Base-by-base conservation (phyloP, 2,797 vertebrate genomes). In the Cyclura pinguis region DNA sequence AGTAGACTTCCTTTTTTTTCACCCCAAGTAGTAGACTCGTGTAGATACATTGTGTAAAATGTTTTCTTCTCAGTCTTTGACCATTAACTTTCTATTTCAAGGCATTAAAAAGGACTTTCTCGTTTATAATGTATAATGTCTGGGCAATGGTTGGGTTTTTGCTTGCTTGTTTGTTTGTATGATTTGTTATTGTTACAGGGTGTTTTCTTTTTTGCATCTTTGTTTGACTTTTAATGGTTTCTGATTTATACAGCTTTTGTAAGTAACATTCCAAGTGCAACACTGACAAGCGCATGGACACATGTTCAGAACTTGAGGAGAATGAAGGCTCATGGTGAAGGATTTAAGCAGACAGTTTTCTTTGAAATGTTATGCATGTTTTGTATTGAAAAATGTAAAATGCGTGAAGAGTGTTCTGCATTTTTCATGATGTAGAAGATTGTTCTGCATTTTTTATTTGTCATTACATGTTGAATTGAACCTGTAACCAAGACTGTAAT, bases 31-130 rank as follows among this genome's bases (percentile, higher is more conserved):
- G 6, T 90, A 95, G 94, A 96, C 52, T 90, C 93, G 96, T 97
- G 93, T 97, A 97, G 87, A 95, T 95, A 96, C 88, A 95, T 93
- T 94, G 95, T 97, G 97, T 96, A 97, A 97, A 96, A 95, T 93
- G 80, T 95, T 95, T 95, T 94, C 96, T 89, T 97, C 96, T 97
- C 95, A 91, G 55, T 95, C 96, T 96, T 96, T 93, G 93, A 90
- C 94, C 91, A 90, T 96, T 96, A 84, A 47, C 95, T 97, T 97
- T 96, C 93, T 96, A 93, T 94, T 92, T 92, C 96, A 94, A 96
- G 96, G 96, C 94, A 97, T 97, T 97, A 97, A 97, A 97, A 94
- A 95, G 92, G 93, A 92, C 95, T 96, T 94, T 96, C 94, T 96
- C 80, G 35, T 94, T 97, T 93, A 94, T 95, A 96, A 92, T 93